Evolutionary conservation across 2,888 invertebrate species (phyloP), one percentile per base, ranked within the genome.

Genomic region (Acanthosepion lycidas): DNA sequence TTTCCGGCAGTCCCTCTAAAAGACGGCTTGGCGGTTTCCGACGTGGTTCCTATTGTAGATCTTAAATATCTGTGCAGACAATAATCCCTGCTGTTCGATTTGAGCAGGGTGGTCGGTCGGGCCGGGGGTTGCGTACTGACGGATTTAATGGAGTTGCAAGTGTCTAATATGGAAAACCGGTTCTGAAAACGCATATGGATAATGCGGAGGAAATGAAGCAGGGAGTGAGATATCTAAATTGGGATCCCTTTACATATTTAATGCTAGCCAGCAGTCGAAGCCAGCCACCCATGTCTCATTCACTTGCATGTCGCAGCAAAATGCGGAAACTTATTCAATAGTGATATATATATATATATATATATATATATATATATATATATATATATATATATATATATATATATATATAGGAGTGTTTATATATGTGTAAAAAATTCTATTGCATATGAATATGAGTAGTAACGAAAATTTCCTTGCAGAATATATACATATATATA

Each of bases 11-110:
- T n/a, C n/a, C n/a, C 78, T 33, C n/a, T 15, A 78, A n/a, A 78
- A 78, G 78, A n/a, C n/a, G 78, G 78, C 78, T n/a, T n/a, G 78
- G n/a, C 78, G 78, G 78, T 78, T 78, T 78, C 78, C 78, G 78
- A 78, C 78, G 78, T n/a, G 78, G n/a, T 78, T 78, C n/a, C 78
- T n/a, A 78, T 78, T 78, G 78, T 78, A 78, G 78, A 78, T 78
- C n/a, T 78, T n/a, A 78, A 78, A 78, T 78, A 78, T 78, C 78
- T 78, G 12, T 12, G 33, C 78, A 78, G 78, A 78, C 78, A 78
- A 78, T 78, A 78, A 78, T 78, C 78, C 78, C 78, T 78, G 78
- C 78, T 78, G 78, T 78, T 78, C 33, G 78, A 12, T n/a, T 78
- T 78, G 15, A 78, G n/a, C 18, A 33, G 78, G 78, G 78, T 78